Evolutionary conservation across 2,113 vertebrate genomes (phyloP), one percentile per base, ranked within the genome.

Genomic region (Engraulis encrasicolus): DNA sequence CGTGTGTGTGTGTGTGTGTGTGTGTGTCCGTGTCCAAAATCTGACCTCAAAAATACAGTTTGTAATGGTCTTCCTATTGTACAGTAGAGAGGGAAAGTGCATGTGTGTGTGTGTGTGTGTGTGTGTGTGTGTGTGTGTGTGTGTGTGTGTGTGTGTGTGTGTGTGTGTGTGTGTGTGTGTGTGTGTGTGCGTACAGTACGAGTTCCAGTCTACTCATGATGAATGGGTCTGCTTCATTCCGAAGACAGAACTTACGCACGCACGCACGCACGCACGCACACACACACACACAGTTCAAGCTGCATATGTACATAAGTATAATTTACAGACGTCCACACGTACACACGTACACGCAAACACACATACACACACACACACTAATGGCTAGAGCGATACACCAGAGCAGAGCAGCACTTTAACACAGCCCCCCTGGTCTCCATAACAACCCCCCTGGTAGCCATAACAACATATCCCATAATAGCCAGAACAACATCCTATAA

Each of bases 1-100:
- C 19, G 38, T 79, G 23, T 82, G n/a, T 52, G n/a, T 82, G 15
- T 81, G 66, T 82, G 38, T 78, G 50, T 40, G 82, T 48, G 74
- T 78, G 48, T 80, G 19, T 78, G 12, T 23, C 31, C 52, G 23
- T 82, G n/a, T 52, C 18, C 81, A 11, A 45, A 11, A 45, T 45
- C 40, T 45, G n/a, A 45, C 40, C 40, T 45, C 40, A 45, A 45
- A 58, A 20, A 2, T 58, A 58, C 6, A 58, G 52, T 20, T 27
- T 66, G n/a, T 66, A 66, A 66, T 66, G 6, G 31, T n/a, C 27
- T n/a, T 23, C 58, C 27, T 66, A n/a, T n/a, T 23, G n/a, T 66
- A 66, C 27, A 7, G 27, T n/a, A 66, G 58, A 31, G n/a, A 27
- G 6, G 27, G 27, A 61, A 61, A n/a, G n/a, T n/a, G n/a, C n/a